phyloP scores from a whole-genome alignment of 2,888 invertebrate species.

The Palloptera scutellata region DNA sequence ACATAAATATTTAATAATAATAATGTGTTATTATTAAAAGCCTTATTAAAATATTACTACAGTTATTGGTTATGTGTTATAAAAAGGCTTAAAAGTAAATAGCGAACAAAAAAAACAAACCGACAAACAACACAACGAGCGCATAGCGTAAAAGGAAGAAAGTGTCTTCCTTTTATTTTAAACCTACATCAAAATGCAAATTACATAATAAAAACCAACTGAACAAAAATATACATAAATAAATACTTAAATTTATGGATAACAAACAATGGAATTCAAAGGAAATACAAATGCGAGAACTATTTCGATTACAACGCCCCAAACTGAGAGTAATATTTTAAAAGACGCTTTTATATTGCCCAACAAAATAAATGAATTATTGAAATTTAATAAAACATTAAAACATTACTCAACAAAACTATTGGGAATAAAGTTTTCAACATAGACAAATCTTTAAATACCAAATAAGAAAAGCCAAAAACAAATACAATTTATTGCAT shows the following conservation, averaged over 20 bases:
- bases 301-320: conserved; percentile 3
- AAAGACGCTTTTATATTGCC: conserved; percentile 14
- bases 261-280: no score
- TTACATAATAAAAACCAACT: background rate
- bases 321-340: background rate
- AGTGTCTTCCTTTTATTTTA: background rate
- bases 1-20: no score
- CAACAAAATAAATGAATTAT: background rate
- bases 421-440: conserved; percentile 35
- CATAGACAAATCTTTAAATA: conserved; percentile 16
- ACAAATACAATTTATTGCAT: conserved; percentile 42
- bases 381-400: no score
- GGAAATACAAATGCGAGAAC: background rate
- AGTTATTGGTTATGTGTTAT: no score
- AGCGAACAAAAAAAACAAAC: no score
- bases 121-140: no score
- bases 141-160: no score
- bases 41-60: no score
- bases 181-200: background rate
- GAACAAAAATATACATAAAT: background rate
- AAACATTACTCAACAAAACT: conserved; percentile 4
- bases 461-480: conserved; percentile 11
- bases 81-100: no score
- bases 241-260: background rate
- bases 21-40: no score